Conservation (phyloP, 2,888 invertebrate species). For the Monoplex corrugatus region DNA sequence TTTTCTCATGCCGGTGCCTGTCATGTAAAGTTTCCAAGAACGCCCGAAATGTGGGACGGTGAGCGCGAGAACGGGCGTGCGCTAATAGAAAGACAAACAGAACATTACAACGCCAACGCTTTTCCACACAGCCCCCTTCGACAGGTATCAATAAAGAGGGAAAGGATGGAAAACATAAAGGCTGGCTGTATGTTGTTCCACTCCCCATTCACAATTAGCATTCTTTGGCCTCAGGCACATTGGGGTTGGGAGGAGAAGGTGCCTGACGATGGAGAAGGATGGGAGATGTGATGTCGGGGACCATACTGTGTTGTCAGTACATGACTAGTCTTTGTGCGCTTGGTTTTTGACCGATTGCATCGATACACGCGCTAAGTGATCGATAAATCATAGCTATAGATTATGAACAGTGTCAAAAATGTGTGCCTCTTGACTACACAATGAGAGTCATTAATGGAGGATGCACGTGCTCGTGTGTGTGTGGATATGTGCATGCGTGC, state of each 20-base stretch:
- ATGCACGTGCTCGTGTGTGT: too few species aligned
- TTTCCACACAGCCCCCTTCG: neutral
- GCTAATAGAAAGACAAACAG: conserved; percentile 46
- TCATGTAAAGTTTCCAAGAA: conserved; percentile 42
- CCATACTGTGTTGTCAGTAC: too few species aligned
- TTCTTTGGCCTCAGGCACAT: neutral
- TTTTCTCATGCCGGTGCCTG: conserved; percentile 15
- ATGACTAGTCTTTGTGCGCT: too few species aligned
- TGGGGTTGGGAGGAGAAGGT: neutral
- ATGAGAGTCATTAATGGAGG: too few species aligned
- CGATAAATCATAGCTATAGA: too few species aligned
- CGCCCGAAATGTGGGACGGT: neutral
- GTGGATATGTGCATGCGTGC: too few species aligned
- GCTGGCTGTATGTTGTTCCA: conserved; percentile 30
- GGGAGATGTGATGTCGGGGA: neutral
- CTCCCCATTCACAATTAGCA: neutral
- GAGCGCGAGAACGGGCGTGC: neutral
- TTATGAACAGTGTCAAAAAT: too few species aligned
- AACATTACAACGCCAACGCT: neutral
- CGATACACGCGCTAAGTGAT: too few species aligned
- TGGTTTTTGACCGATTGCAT: too few species aligned
- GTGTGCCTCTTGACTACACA: too few species aligned
- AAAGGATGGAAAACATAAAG: neutral
- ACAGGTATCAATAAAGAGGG: conserved; percentile 35
- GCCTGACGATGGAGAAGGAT: neutral